Conservation (phyloP, 23 tunicate species). For the Clavelina lepadiformis region DNA sequence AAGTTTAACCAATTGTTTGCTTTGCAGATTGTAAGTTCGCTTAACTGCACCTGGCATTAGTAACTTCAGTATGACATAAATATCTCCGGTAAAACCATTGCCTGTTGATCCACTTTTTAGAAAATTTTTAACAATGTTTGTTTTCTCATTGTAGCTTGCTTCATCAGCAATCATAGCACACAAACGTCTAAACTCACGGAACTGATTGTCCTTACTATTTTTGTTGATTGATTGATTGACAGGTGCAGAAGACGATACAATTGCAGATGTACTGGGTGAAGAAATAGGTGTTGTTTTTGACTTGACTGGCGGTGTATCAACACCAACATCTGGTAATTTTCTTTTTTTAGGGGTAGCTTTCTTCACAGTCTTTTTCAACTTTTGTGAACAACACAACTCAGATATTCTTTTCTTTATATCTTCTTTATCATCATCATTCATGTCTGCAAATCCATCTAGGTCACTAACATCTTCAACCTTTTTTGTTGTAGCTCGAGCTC, state of each 20-base stretch:
- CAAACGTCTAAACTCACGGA: slow-evolving; percentile 83
- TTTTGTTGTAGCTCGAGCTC: slow-evolving; percentile 86
- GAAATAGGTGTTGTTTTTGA: not conserved
- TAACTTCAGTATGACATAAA: slow-evolving; percentile 55
- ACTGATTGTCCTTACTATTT: slow-evolving; percentile 77
- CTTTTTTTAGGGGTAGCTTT: slow-evolving; percentile 23
- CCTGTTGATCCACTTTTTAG: slow-evolving; percentile 52
- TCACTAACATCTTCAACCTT: slow-evolving; percentile 79
- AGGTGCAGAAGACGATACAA: not conserved
- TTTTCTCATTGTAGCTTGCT: slow-evolving; percentile 84
- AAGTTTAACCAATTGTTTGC: slow-evolving; percentile 68
- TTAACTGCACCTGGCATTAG: slow-evolving; percentile 79
- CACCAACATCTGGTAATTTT: slow-evolving; percentile 20
- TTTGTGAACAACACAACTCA: slow-evolving; percentile 5
- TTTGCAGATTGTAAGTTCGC: slow-evolving; percentile 79
- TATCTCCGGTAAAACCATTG: slow-evolving; percentile 72
- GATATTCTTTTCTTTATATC: slow-evolving; percentile 39
- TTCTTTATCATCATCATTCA: slow-evolving; percentile 84
- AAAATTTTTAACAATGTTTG: slow-evolving; percentile 65
- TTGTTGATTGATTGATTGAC: not conserved
- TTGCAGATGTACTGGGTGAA: not conserved
- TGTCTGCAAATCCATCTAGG: slow-evolving; percentile 80
- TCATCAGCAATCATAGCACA: slow-evolving; percentile 92
- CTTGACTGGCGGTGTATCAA: slow-evolving; percentile 18
- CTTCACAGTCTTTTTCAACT: slow-evolving; percentile 4